Base-by-base conservation (phyloP, 92 coral and sea anemone genomes). In the Epizoanthus stellaris region DNA sequence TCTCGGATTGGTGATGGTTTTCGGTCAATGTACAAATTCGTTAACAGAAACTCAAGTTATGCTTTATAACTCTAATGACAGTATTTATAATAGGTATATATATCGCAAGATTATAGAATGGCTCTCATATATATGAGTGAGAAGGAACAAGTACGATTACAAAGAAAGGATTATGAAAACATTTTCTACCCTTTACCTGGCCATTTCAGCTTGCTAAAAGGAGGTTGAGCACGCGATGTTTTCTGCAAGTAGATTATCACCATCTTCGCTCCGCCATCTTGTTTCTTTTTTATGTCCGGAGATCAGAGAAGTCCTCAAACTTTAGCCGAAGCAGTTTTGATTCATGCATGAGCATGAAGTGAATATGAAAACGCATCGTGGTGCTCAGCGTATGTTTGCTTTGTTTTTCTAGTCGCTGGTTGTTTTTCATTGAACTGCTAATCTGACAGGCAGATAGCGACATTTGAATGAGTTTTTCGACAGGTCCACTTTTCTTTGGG, bases 311-410 rank as follows among this genome's bases (percentile, higher is more conserved):
- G 4, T 63, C 12, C 36, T 17, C 42, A 38, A 45, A 61, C 52
- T 43, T 45, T 79, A 21, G 36, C 59, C 14, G 11, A 45, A 40
- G 23, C 64, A 45, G 53, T 43, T 14, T 45, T 79, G 82, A 40
- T 20, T 43, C 14, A 64, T 10, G 61, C 60, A 43, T 38, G 25
- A 63, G 83, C 60, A 62, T 79, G 17, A 79, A 64, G 20, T 7
- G 52, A 68, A 47, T 4, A 45, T 16, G 59, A 45, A 63, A 47
- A 42, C 23, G 14, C 86, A 82, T 82, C 90, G 93, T 89, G 90
- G 91, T 89, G 88, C 73, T 87, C 84, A 87, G 84, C 91, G 93
- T 89, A 91, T 91, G 98, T 94, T 94, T 84, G 88, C 85, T 94
- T 91, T 89, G 98, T 85, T 91, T 88, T 90, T 63, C 56, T 14